Evolutionary conservation across 2,797 vertebrate genomes (phyloP).

Genomic region (Enteromius fasciolatus): DNA sequence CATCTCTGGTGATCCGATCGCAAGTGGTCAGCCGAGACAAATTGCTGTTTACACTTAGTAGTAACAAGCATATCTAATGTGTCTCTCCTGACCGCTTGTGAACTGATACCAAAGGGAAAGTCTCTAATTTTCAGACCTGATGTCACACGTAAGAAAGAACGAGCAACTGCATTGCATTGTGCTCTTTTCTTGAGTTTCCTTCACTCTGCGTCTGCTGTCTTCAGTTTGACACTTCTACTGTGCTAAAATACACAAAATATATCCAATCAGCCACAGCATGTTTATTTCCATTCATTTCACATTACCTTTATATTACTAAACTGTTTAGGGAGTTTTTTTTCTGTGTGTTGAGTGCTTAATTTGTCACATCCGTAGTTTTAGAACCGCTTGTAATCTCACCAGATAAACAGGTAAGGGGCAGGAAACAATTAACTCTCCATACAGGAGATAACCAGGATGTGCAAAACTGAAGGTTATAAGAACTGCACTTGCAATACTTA

Average conservation of each 20-base stretch:
- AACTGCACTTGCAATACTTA: constrained; percentile 8
- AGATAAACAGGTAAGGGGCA: constrained; percentile 41
- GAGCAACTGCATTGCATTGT: neutral
- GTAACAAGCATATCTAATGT: neutral
- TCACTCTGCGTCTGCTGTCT: constrained; percentile 22
- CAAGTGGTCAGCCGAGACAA: neutral
- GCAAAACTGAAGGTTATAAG: constrained; percentile 2
- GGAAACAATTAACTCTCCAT: constrained; percentile 52
- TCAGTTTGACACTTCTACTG: constrained; percentile 30
- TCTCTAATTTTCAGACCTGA: neutral
- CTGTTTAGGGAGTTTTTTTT: constrained; percentile 20
- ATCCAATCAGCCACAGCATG: constrained; percentile 43
- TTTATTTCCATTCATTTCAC: constrained; percentile 31
- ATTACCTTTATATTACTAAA: constrained; percentile 50
- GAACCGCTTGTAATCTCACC: constrained; percentile 43
- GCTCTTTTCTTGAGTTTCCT: neutral
- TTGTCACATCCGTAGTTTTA: constrained; percentile 43
- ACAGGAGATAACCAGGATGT: constrained; percentile 19
- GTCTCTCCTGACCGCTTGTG: neutral
- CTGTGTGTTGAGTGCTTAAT: constrained; percentile 46
- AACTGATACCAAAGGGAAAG: neutral
- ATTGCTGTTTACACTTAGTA: neutral
- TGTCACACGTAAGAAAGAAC: neutral
- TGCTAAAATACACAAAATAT: constrained; percentile 43
- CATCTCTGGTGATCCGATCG: neutral